Evolutionary conservation across 2,113 vertebrate genomes (phyloP).

Genomic region (Zingel zingel): DNA sequence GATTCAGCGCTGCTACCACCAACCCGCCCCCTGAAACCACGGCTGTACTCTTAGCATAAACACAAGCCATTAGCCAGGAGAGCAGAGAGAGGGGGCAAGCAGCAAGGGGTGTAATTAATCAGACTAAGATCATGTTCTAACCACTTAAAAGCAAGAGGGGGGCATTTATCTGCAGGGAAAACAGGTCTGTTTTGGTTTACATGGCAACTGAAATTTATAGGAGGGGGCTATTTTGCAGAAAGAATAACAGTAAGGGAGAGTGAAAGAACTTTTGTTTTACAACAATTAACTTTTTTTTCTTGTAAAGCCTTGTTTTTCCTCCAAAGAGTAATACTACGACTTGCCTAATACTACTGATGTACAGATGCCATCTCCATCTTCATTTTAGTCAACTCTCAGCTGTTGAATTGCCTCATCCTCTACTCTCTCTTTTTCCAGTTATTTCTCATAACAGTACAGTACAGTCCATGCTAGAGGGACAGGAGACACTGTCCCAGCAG

Average conservation of each 20-base stretch:
- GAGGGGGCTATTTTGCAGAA: slow-evolving; percentile 28
- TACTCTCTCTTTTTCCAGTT: not conserved
- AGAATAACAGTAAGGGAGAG: not conserved
- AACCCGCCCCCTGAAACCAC: slow-evolving; percentile 67
- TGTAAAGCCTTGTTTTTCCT: not conserved
- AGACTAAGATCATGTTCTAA: slow-evolving; percentile 80
- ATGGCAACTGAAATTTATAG: slow-evolving; percentile 41
- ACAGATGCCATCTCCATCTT: not conserved
- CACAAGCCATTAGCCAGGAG: slow-evolving; percentile 77
- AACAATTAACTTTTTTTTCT: not conserved
- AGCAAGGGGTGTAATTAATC: slow-evolving; percentile 81
- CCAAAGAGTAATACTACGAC: not conserved
- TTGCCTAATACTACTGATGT: not conserved
- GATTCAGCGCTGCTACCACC: slow-evolving; percentile 57
- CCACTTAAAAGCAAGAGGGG: slow-evolving; percentile 76
- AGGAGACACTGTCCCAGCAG: slow-evolving; percentile 69
- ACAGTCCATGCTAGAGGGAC: slow-evolving; percentile 46
- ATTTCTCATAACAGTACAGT: slow-evolving; percentile 30
- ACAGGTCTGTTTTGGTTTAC: slow-evolving; percentile 57
- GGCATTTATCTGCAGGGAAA: slow-evolving; percentile 70
- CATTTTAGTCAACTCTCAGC: not conserved
- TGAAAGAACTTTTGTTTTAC: not conserved
- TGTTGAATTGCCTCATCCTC: slow-evolving; percentile 9
- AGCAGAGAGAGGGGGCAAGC: slow-evolving; percentile 55
- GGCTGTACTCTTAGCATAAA: slow-evolving; percentile 72